Evolutionary conservation across 2,113 vertebrate species (phyloP).

Genomic region (Odontophorus gujanensis): DNA sequence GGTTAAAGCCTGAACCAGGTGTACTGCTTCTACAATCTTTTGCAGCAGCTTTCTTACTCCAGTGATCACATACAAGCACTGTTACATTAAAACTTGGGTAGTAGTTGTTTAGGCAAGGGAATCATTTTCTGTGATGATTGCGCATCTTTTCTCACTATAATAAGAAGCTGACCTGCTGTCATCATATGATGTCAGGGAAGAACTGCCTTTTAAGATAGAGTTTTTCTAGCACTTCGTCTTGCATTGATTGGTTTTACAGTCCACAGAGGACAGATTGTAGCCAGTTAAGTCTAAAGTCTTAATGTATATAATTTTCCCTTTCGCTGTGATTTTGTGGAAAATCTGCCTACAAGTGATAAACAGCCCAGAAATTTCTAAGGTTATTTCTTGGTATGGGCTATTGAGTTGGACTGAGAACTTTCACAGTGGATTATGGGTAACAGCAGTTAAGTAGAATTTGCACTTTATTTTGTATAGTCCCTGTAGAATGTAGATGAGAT

Average conservation of each 20-base stretch:
- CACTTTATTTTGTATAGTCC: neutral
- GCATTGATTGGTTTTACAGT: neutral
- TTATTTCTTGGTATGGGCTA: neutral
- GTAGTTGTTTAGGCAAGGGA: neutral
- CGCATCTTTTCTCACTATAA: neutral
- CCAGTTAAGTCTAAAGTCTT: neutral
- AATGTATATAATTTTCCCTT: neutral
- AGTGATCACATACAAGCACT: neutral
- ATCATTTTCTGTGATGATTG: neutral
- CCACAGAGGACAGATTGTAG: neutral
- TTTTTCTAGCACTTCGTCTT: neutral
- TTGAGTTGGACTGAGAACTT: neutral
- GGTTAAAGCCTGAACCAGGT: neutral
- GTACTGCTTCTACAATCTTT: neutral
- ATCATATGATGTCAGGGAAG: neutral
- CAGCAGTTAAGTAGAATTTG: neutral
- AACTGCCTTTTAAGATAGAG: neutral
- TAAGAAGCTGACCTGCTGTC: neutral
- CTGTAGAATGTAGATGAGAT: neutral
- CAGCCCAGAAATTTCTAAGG: neutral
- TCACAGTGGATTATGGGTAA: neutral
- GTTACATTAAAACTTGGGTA: neutral
- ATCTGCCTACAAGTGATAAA: neutral
- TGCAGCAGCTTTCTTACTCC: neutral
- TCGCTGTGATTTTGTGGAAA: neutral